Evolutionary conservation across 2,113 vertebrate genomes (phyloP).

Genomic region (Nansenia antarctica): DNA sequence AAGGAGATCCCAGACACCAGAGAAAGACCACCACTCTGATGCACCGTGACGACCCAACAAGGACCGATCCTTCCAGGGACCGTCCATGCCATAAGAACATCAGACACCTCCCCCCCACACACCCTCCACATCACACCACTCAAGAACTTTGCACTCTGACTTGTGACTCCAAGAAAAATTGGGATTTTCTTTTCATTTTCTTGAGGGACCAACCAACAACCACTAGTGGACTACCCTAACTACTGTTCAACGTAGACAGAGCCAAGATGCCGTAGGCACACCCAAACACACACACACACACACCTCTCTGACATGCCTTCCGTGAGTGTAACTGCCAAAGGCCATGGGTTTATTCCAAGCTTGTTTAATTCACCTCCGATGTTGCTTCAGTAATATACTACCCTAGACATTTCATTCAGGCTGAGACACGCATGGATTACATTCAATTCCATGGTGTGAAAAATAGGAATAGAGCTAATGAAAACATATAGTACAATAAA

Average conservation of each 20-base stretch:
- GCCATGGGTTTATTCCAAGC: too few relatives aligned
- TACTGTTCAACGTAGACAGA: too few relatives aligned
- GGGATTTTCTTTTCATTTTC: too few relatives aligned
- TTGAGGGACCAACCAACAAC: too few relatives aligned
- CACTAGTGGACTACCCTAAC: too few relatives aligned
- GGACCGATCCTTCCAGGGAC: too few relatives aligned
- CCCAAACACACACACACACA: too few relatives aligned
- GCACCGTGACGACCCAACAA: too few relatives aligned
- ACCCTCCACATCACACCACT: neutral
- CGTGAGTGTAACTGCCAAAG: neutral
- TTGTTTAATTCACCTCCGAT: neutral
- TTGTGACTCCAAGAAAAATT: neutral
- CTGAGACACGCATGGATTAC: neutral
- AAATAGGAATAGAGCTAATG: neutral
- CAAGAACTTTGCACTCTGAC: neutral
- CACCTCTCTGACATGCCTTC: neutral
- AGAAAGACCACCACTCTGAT: too few relatives aligned
- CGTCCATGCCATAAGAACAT: too few relatives aligned
- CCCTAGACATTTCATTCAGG: conserved; percentile 18
- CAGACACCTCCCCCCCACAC: neutral
- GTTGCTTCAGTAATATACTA: conserved; percentile 10
- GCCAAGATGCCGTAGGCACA: too few relatives aligned
- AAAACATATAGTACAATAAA: neutral
- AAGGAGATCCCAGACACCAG: too few relatives aligned
- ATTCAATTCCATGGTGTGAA: neutral